These are phyloP conservation scores for Nycticryphes semicollaris DNA, from an alignment of 2,113 vertebrate species.

Conservation along the genomic window DNA sequence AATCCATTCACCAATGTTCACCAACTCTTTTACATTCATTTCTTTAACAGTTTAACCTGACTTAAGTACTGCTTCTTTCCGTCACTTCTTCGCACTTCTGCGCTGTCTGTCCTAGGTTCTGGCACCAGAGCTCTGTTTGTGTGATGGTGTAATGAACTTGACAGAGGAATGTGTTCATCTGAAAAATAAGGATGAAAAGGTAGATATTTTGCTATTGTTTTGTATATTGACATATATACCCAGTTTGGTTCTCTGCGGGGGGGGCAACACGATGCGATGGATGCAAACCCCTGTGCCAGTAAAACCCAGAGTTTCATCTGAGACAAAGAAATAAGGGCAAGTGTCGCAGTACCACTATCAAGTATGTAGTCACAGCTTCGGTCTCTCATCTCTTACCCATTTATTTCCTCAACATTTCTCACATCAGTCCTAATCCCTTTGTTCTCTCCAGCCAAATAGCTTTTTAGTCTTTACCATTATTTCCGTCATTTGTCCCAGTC, in stretches of 20 bases:
- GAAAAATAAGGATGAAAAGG: background rate
- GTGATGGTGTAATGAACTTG: background rate
- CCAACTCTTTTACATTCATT: background rate
- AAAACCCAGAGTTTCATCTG: background rate
- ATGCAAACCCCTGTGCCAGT: background rate
- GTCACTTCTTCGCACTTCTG: background rate
- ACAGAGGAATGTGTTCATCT: background rate
- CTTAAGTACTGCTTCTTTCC: background rate
- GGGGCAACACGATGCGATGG: no score
- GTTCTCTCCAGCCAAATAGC: background rate
- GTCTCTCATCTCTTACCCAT: background rate
- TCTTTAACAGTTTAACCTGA: background rate
- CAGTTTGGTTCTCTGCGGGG: background rate
- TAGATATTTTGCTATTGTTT: background rate
- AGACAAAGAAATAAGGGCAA: background rate
- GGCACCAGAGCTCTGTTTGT: background rate
- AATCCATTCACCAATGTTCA: background rate
- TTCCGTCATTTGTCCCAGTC: background rate
- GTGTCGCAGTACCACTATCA: background rate
- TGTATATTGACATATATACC: no score
- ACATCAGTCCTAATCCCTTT: background rate
- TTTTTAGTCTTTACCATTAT: background rate
- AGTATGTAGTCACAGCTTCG: background rate
- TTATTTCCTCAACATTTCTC: background rate
- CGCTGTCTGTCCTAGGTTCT: background rate